These are phyloP conservation scores for Trachythela sp. DNA, from an alignment of 64 coral and sea anemone genomes.

Conservation along the genomic window DNA sequence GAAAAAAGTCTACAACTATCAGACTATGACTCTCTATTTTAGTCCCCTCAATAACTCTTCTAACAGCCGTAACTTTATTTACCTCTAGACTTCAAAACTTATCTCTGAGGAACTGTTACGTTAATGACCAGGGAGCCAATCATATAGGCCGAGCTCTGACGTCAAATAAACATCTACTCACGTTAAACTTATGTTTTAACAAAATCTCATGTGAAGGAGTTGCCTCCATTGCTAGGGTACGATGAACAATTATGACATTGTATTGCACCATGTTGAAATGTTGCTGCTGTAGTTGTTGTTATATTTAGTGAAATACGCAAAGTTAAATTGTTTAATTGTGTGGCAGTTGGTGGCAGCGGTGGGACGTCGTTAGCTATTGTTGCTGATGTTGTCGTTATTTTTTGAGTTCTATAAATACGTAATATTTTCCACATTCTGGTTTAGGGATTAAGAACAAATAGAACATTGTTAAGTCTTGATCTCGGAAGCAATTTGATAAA, in stretches of 20 bases:
- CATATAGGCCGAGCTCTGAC: constrained; percentile 81
- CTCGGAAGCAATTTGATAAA: constrained; percentile 85
- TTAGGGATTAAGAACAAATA: constrained; percentile 97
- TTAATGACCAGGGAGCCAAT: constrained; percentile 85
- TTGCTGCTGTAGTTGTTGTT: no score
- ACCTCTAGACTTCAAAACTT: constrained; percentile 74
- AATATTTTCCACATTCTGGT: neutral
- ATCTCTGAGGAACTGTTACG: constrained; percentile 84
- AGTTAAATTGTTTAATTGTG: no score
- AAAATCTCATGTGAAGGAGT: constrained; percentile 93
- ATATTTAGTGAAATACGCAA: no score
- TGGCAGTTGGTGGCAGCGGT: no score
- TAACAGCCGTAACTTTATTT: neutral
- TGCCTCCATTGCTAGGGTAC: constrained; percentile 71
- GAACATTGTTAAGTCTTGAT: constrained; percentile 77
- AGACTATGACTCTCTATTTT: no score
- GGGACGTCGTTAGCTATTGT: no score
- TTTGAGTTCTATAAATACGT: no score
- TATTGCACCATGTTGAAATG: neutral
- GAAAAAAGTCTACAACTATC: no score
- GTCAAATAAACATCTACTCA: constrained; percentile 69
- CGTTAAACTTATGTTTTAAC: constrained; percentile 90
- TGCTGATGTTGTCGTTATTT: no score
- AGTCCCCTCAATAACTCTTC: no score
- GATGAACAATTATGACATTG: neutral